Evolutionary conservation across 2,113 vertebrate species (phyloP), one percentile per base, ranked within the genome.

Genomic region (Microtus oregoni): DNA sequence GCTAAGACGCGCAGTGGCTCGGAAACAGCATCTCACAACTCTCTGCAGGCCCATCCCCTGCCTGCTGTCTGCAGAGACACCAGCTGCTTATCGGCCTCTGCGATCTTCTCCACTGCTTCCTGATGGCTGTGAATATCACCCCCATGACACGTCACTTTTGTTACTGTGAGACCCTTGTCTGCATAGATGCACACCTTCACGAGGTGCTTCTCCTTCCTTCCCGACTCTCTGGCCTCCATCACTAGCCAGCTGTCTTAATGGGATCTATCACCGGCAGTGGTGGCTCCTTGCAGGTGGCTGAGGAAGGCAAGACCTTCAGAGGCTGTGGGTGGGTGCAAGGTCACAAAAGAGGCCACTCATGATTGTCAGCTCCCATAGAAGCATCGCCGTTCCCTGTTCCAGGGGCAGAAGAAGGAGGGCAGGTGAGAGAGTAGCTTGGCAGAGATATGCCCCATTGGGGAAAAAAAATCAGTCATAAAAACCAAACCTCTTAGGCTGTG

Each of bases 381-480:
- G 28, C 61, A 4, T 47, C 61, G 0, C 2, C 0, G 28, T 61
- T 75, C 41, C 75, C 8, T 41, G 41, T 11, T 19, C 1, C 2
- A 12, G 68, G 28, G 44, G 30, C 30, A 73, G 68, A 65, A 86
- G 0, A 3, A 91, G 47, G 22, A 5, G 4, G 26, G 30, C 0
- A 26, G n/a, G 9, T 2, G 17, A 26, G 13, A 26, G 38, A 26
- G n/a, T 13, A 24, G 86, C 38, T 87, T 32, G 13, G 50, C 68
- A 94, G 79, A 95, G 75, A 94, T 89, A 38, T 79, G 70, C 47
- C 10, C 63, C 67, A 50, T 75, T 70, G 0, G 78, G n/a, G n/a
- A n/a, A n/a, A 72, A 76, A 24, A n/a, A 68, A 52, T 2, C 76
- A 89, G 41, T 65, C 13, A 83, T 96, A 41, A 91, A 93, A 96